Conservation (phyloP, 1,140 invertebrate genomes). For the Odontomachus brunneus region DNA sequence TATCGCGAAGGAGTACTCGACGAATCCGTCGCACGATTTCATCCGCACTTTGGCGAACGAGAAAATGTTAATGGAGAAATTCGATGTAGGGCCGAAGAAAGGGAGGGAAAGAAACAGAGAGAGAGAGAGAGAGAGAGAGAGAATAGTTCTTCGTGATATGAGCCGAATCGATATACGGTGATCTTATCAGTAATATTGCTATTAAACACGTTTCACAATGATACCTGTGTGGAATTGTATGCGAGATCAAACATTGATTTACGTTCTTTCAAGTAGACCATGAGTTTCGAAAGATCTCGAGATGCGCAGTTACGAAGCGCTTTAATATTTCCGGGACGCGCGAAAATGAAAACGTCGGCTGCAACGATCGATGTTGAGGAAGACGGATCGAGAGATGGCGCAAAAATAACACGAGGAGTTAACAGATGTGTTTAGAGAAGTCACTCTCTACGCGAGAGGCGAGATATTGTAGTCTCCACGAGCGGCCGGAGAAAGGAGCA, state of each 20-base stretch:
- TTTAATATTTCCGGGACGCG: not conserved
- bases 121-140: too few species aligned
- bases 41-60: constrained; percentile 26
- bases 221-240: too few species aligned
- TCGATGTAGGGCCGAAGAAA: not conserved
- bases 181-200: too few species aligned
- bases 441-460: constrained; percentile 36
- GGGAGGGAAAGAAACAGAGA: not conserved
- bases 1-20: constrained; percentile 39
- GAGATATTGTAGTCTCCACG: constrained; percentile 39
- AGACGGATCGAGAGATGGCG: constrained; percentile 15
- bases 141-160: too few species aligned
- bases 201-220: too few species aligned
- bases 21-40: constrained; percentile 46
- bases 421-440: constrained; percentile 52
- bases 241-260: too few species aligned
- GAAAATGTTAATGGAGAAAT: constrained; percentile 41
- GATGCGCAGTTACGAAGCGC: not conserved
- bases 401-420: constrained; percentile 26
- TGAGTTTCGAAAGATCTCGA: not conserved
- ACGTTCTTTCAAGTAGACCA: too few species aligned
- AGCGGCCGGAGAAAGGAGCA: not conserved
- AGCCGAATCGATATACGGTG: too few species aligned
- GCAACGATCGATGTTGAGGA: not conserved
- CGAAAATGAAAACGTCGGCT: constrained; percentile 34